Conservation (phyloP, 2,113 vertebrate genomes). For the Ramphastos sulfuratus region DNA sequence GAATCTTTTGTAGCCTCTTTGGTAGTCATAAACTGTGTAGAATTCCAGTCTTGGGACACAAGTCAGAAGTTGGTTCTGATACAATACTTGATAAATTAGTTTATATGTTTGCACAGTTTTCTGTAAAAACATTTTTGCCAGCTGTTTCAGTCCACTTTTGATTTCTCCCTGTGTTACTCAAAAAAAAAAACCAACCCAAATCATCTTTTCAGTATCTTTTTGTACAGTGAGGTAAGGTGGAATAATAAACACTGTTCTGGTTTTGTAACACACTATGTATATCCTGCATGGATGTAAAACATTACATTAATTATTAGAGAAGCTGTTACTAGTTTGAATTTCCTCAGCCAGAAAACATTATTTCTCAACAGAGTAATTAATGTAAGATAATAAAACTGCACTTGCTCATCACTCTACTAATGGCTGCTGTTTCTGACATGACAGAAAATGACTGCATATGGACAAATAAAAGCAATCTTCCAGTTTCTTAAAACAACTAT, state of each 20-base stretch:
- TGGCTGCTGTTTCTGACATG: not conserved
- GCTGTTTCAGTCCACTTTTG: not conserved
- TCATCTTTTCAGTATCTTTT: not conserved
- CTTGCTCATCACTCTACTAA: not conserved
- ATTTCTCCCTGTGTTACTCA: not conserved
- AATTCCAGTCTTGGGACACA: not conserved
- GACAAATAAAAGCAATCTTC: not conserved
- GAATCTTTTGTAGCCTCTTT: not conserved
- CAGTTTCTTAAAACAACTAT: not conserved
- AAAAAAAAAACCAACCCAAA: not conserved
- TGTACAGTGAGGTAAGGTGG: not conserved
- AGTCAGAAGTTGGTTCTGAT: not conserved
- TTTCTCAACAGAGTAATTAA: not conserved
- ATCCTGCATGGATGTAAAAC: not conserved
- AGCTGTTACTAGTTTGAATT: not conserved
- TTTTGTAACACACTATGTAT: not conserved
- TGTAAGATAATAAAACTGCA: not conserved
- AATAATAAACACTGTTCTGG: not conserved
- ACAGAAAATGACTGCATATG: not conserved
- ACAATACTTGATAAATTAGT: not conserved
- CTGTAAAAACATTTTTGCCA: not conserved
- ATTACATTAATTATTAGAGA: not conserved
- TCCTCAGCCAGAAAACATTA: not conserved
- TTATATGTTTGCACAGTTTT: not conserved
- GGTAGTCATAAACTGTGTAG: not conserved